phyloP scores from a whole-genome alignment of 2,797 vertebrate genomes.

The Trichosurus vulpecula region DNA sequence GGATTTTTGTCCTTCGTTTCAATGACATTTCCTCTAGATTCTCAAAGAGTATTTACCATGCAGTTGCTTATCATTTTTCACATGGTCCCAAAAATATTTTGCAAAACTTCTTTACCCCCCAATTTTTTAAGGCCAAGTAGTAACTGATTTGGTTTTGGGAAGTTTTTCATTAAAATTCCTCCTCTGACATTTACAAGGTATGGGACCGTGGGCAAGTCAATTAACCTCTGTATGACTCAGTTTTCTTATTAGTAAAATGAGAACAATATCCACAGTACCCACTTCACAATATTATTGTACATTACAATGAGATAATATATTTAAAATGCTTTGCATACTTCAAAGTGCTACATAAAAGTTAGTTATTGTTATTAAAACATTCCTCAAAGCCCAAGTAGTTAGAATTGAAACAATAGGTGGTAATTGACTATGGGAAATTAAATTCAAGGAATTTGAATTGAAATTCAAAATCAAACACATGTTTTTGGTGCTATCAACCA shows the following conservation, averaged over 20 bases:
- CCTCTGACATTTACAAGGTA: neutral
- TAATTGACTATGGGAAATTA: neutral
- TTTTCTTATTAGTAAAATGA: neutral
- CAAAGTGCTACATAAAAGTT: neutral
- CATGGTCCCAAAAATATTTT: neutral
- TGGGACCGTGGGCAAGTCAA: neutral
- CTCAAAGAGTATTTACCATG: neutral
- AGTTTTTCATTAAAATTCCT: neutral
- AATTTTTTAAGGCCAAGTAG: neutral
- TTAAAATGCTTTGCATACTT: neutral
- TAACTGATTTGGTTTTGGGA: neutral
- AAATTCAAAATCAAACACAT: neutral
- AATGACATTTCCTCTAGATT: constrained; percentile 11
- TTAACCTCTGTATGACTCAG: neutral
- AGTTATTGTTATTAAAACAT: neutral
- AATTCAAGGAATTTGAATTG: neutral
- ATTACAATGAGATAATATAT: neutral
- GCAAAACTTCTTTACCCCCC: neutral
- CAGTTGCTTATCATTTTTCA: constrained; percentile 8
- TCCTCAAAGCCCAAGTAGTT: neutral
- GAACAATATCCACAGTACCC: neutral
- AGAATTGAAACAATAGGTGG: neutral
- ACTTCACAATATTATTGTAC: neutral
- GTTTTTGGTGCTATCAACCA: neutral
- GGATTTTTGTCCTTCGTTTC: neutral